These are phyloP conservation scores for Leptopilina boulardi DNA, from an alignment of 1,140 invertebrate species.

Conservation along the genomic window DNA sequence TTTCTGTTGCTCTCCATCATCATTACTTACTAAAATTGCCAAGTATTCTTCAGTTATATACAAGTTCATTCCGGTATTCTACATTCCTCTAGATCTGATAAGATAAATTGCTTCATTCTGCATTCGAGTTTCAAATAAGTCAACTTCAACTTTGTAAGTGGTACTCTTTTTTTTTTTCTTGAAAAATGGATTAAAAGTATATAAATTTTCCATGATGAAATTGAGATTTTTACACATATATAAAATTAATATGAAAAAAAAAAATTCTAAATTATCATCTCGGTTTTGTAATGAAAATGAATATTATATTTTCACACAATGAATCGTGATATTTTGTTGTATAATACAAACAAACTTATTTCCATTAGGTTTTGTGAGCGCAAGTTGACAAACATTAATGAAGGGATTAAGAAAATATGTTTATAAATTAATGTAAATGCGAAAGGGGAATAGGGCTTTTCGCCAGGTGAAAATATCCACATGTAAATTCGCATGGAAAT, in stretches of 20 bases:
- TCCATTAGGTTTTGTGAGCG: background rate
- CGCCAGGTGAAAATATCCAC: conserved; percentile 1
- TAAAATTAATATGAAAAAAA: too few species aligned
- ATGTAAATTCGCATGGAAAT: conserved; percentile 9
- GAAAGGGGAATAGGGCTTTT: too few species aligned
- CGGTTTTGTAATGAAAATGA: too few species aligned
- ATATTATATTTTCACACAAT: too few species aligned
- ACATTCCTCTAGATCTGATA: background rate
- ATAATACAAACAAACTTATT: too few species aligned
- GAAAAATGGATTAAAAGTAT: background rate
- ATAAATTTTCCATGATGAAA: too few species aligned
- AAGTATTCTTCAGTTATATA: conserved; percentile 25
- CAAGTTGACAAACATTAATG: background rate
- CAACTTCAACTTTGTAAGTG: background rate
- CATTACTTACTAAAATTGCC: conserved; percentile 5
- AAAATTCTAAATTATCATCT: too few species aligned
- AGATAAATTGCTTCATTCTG: conserved; percentile 1
- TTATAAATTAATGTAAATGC: conserved; percentile 13
- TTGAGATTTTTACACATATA: too few species aligned
- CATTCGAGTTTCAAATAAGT: background rate
- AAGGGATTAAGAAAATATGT: conserved; percentile 5
- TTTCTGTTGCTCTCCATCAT: conserved; percentile 11
- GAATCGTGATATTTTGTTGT: too few species aligned
- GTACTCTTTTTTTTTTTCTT: background rate
- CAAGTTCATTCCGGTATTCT: conserved; percentile 2